Base-by-base conservation (phyloP, 2,113 vertebrate genomes). In the Athene cunicularia region DNA sequence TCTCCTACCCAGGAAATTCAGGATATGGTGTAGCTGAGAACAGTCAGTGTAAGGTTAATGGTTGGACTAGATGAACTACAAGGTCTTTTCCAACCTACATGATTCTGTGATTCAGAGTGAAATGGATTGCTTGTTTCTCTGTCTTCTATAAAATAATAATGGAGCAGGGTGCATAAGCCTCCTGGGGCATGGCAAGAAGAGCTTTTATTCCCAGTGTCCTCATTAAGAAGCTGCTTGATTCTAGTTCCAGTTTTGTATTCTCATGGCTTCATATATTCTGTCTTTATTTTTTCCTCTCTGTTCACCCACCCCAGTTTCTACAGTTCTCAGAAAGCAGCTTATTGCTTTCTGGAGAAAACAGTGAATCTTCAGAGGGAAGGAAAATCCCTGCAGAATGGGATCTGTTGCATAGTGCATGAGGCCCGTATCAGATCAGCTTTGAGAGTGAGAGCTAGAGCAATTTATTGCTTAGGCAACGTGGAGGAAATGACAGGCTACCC, bases 181-280 rank as follows among this genome's bases (percentile, higher is more conserved):
- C 66, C 53, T 45, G 66, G 77, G 62, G 20, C 11, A 6, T 27
- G 20, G 70, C 49, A 62, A 79, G 67, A 77, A 26, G 22, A 83
- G 59, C n/a, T 88, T 66, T 67, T 47, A 86, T 92, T 26, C 50
- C 55, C 37, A 7, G 23, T 16, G 71, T 14, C 75, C 72, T 95
- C 79, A 67, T 93, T 92, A 86, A 66, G 41, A 86, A 85, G 35
- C 79, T 41, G 23, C 27, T 81, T 66, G 30, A 52, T 73, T 95
- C 94, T 24, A 27, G 39, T 24, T 58, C 49, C 0, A 1, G 11
- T 55, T 75, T 91, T 72, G 16, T 56, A 41, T 79, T 92, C 58
- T 91, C 17, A 4, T 5, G 26, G 21, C 39, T 93, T 64, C 8
- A 4, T 76, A 12, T 50, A n/a, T 56, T 68, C 41, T 64, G 12